Evolutionary conservation across 1,140 invertebrate genomes (phyloP).

Genomic region (Hypsibius dujardini): DNA sequence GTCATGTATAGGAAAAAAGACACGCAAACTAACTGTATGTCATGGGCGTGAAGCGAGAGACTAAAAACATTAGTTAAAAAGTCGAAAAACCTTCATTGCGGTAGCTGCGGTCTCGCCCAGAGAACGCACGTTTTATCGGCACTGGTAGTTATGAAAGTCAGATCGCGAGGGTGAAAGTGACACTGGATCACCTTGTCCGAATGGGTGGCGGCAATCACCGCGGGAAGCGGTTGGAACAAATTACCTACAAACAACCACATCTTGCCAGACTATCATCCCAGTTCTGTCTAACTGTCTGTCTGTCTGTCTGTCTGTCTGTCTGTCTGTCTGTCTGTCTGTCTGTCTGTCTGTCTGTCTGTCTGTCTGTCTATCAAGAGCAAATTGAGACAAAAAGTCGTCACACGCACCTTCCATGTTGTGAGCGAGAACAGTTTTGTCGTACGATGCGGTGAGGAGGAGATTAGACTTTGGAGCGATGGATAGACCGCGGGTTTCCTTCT

Average conservation of each 20-base stretch:
- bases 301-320: too few species aligned
- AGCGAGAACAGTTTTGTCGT: constrained; percentile 85
- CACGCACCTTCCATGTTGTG: constrained; percentile 64
- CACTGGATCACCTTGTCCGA: constrained; percentile 94
- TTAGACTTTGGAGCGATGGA: constrained; percentile 91
- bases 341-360: too few species aligned
- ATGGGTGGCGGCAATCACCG: constrained; percentile 85
- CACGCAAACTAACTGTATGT: too few species aligned
- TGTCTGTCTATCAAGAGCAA: too few species aligned
- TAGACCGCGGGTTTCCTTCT: constrained; percentile 76
- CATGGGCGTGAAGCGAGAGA: too few species aligned
- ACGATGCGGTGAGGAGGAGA: constrained; percentile 88
- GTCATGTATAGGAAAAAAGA: too few species aligned
- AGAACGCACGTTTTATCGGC: constrained; percentile 88
- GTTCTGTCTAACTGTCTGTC: too few species aligned
- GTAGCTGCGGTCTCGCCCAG: constrained; percentile 65
- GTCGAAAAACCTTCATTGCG: too few species aligned
- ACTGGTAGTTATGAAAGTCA: constrained; percentile 86
- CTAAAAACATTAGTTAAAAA: too few species aligned
- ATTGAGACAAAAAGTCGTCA: constrained; percentile 16
- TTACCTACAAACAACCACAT: constrained; percentile 46
- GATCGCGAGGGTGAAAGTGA: constrained; percentile 90
- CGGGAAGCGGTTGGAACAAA: constrained; percentile 71
- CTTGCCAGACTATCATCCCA: too few species aligned
- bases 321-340: too few species aligned